Conservation (phyloP, 2,888 invertebrate genomes). For the Ernsta delagoae region DNA sequence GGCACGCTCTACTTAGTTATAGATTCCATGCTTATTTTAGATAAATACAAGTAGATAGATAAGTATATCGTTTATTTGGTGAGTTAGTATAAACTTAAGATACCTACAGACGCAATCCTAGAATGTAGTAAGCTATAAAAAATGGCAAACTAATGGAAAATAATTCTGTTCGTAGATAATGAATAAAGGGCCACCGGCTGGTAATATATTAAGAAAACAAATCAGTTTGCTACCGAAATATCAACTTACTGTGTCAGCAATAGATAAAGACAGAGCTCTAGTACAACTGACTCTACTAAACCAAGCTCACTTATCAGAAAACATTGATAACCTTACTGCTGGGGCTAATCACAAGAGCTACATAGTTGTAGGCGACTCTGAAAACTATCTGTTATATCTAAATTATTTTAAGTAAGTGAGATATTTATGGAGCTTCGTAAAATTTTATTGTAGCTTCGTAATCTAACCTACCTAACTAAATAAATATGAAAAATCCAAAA, state of each 20-base stretch:
- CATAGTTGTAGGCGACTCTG: slow-evolving; percentile 87
- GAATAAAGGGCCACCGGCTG: slow-evolving; percentile 90
- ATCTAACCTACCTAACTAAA: too few species aligned
- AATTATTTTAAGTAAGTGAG: slow-evolving; percentile 81
- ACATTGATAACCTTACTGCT: slow-evolving; percentile 73
- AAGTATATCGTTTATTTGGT: too few species aligned
- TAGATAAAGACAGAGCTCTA: slow-evolving; percentile 59
- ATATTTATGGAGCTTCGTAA: neutral
- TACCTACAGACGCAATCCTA: too few species aligned
- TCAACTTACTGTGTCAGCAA: slow-evolving; percentile 66
- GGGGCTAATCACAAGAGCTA: slow-evolving; percentile 81
- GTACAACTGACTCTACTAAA: slow-evolving; percentile 73
- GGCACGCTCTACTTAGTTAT: too few species aligned
- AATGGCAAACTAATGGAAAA: neutral
- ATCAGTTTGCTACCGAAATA: slow-evolving; percentile 87
- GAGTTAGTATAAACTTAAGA: too few species aligned
- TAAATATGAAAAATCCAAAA: too few species aligned
- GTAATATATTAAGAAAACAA: slow-evolving; percentile 87
- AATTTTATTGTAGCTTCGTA: neutral
- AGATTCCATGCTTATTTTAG: too few species aligned
- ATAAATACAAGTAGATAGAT: too few species aligned
- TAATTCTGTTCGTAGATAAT: slow-evolving; percentile 76
- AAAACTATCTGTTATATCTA: slow-evolving; percentile 85
- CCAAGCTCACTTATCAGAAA: slow-evolving; percentile 67
- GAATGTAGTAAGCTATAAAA: too few species aligned